A percentile compares a stretch with the other conserved stretches of the same genome.
These are phyloP conservation scores for Poecilia latipinna DNA, from an alignment of 2,113 vertebrate species.

Conservation along the genomic window DNA sequence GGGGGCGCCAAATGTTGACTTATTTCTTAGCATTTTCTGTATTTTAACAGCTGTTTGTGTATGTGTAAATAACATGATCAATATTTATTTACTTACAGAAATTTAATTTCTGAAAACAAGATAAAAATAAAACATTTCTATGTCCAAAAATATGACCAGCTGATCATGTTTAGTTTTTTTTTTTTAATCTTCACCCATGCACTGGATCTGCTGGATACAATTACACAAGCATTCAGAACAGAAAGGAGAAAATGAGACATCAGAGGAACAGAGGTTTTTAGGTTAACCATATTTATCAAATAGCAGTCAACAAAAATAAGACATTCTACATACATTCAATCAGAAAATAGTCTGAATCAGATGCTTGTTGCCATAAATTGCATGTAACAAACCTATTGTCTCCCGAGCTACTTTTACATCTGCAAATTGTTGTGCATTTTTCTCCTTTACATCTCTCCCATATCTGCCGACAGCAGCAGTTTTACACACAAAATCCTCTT, in stretches of 20 bases:
- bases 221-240: not conserved
- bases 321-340: conserved; percentile 72
- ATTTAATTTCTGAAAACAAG: no score
- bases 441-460: conserved; percentile 24
- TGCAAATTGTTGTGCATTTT: conserved; percentile 41
- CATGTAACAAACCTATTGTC: conserved; percentile 47
- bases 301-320: conserved; percentile 74
- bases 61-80: no score
- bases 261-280: conserved; percentile 34
- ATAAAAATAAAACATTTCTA: not conserved
- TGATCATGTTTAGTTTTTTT: not conserved
- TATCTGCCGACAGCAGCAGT: conserved; percentile 29
- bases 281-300: conserved; percentile 73
- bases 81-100: no score
- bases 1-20: no score
- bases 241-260: conserved; percentile 24
- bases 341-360: conserved; percentile 69
- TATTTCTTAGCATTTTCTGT: no score
- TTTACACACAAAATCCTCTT: conserved; percentile 30
- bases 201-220: no score
- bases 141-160: not conserved
- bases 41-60: no score
- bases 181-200: not conserved
- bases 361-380: conserved; percentile 46
- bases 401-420: conserved; percentile 39